Conservation (phyloP, 1,140 invertebrate genomes). For the Drosophila nigrodunni region DNA sequence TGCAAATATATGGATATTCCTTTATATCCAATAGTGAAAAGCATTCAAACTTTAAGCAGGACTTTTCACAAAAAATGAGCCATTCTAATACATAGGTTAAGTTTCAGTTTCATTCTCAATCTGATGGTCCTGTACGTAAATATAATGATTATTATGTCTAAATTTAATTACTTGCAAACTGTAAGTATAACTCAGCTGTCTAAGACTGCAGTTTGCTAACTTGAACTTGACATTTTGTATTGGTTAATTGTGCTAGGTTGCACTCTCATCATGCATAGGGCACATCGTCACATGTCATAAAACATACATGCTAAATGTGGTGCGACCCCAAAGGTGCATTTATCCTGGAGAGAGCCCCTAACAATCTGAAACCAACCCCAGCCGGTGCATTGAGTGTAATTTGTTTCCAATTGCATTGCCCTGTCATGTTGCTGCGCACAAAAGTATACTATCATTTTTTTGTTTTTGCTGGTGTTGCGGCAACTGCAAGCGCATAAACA, state of each 20-base stretch:
- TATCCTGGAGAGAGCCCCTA: not conserved
- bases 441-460: conserved; percentile 54
- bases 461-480: conserved; percentile 20
- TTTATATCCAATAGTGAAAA: conserved; percentile 21
- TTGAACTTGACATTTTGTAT: conserved; percentile 32
- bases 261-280: not conserved
- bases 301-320: conserved; percentile 21
- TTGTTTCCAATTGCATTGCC: conserved; percentile 75
- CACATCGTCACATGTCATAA: conserved; percentile 43
- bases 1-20: conserved; percentile 69
- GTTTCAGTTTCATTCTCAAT: no score
- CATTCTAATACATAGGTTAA: no score
- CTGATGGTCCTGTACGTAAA: no score
- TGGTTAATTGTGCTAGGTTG: not conserved
- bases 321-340: conserved; percentile 34
- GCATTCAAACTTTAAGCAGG: conserved; percentile 6
- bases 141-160: no score
- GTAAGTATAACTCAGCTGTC: not conserved
- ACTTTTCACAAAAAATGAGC: conserved; percentile 2
- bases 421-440: conserved; percentile 43
- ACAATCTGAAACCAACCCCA: not conserved
- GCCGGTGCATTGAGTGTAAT: conserved; percentile 73
- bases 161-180: no score
- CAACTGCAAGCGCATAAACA: conserved; percentile 64
- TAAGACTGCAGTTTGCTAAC: not conserved